Evolutionary conservation across 2,888 invertebrate genomes (phyloP).

Genomic region (Lepidochrysops patricia): DNA sequence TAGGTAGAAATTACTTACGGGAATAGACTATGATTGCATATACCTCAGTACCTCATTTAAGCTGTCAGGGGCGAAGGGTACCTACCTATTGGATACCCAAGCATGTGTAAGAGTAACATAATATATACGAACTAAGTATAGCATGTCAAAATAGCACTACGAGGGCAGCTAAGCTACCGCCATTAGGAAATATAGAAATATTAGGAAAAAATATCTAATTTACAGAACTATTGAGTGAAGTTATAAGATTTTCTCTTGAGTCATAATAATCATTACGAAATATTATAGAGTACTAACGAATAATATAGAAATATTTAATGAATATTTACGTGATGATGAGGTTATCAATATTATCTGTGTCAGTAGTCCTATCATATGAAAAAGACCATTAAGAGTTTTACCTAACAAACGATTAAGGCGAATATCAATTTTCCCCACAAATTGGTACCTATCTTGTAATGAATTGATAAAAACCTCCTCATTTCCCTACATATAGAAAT

Average conservation of each 20-base stretch:
- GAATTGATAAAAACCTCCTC: neutral
- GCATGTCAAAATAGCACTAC: no score
- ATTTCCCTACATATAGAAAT: neutral
- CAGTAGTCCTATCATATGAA: neutral
- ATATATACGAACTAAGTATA: no score
- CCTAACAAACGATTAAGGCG: neutral
- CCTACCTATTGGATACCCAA: no score
- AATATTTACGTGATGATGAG: neutral
- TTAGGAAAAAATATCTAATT: no score
- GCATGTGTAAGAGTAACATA: no score
- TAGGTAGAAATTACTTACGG: neutral
- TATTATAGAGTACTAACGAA: neutral
- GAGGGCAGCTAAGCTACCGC: no score
- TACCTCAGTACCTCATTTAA: no score
- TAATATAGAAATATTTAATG: no score
- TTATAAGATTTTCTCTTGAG: no score
- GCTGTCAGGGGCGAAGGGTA: no score
- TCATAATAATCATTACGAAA: neutral
- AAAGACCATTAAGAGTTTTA: neutral
- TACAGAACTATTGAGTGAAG: no score
- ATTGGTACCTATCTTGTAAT: neutral
- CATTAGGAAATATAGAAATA: no score
- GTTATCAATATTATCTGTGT: neutral
- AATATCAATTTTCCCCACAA: neutral
- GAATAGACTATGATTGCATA: neutral